These are phyloP conservation scores for Scolopax mira DNA, from an alignment of 2,113 vertebrate species.

Conservation along the genomic window DNA sequence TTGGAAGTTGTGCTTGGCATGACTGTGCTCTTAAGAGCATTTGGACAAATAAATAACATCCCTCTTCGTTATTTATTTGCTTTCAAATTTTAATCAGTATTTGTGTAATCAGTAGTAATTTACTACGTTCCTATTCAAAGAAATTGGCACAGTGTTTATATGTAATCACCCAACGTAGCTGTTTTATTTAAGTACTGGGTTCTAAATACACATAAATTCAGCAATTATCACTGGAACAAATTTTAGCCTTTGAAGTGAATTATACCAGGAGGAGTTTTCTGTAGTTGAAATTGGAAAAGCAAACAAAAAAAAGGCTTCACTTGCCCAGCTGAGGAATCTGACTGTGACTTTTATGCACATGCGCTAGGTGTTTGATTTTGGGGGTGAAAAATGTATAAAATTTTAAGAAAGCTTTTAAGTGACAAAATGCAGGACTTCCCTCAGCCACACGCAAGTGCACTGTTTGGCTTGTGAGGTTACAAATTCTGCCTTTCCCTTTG, in stretches of 20 bases:
- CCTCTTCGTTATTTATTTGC: conserved; percentile 66
- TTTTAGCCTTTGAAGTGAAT: conserved; percentile 59
- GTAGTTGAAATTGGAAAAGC: conserved; percentile 52
- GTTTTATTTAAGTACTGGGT: conserved; percentile 44
- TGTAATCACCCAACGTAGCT: conserved; percentile 4
- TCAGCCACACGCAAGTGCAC: background rate
- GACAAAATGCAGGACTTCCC: conserved; percentile 57
- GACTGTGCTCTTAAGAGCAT: conserved; percentile 35
- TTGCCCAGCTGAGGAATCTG: conserved; percentile 23
- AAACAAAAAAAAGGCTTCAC: conserved; percentile 23
- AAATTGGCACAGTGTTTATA: conserved; percentile 49
- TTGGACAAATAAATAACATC: conserved; percentile 69
- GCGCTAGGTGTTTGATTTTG: background rate
- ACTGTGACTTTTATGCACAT: background rate
- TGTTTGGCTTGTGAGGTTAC: conserved; percentile 50
- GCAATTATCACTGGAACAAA: conserved; percentile 61
- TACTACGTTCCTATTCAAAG: conserved; percentile 53
- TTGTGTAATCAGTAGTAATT: conserved; percentile 67
- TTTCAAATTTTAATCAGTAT: conserved; percentile 68
- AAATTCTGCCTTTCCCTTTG: conserved; percentile 38
- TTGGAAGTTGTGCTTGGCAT: conserved; percentile 68
- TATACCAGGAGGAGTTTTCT: conserved; percentile 53
- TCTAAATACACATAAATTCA: conserved; percentile 59
- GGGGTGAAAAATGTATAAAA: conserved; percentile 63
- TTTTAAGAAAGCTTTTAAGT: conserved; percentile 62